Conservation (phyloP, 2,797 vertebrate species). For the Peromyscus aztecus region DNA sequence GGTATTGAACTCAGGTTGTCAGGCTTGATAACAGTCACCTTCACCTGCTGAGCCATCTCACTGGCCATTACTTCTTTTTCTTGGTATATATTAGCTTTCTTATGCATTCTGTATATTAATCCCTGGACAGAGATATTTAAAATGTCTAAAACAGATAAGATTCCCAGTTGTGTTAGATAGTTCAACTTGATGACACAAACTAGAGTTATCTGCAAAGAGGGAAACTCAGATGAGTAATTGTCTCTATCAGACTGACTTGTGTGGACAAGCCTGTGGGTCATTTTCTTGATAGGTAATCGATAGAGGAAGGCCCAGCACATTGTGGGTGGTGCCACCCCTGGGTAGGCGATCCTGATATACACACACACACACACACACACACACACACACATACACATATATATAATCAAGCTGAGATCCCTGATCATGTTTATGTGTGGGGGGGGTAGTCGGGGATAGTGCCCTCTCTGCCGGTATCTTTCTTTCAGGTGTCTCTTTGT, state of each 20-base stretch:
- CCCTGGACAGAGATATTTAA: not conserved
- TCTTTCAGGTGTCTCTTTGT: not conserved
- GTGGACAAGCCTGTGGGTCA: not conserved
- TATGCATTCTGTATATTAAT: not conserved
- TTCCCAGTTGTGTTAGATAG: not conserved
- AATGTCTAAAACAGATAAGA: not conserved
- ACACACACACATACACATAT: too few species aligned
- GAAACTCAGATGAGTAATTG: too few species aligned
- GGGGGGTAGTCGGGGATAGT: not conserved
- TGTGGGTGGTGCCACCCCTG: not conserved
- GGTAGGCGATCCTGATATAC: not conserved
- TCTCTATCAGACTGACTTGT: not conserved
- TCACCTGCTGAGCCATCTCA: not conserved
- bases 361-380: too few species aligned
- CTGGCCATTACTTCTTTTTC: not conserved
- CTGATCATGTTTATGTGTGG: not conserved
- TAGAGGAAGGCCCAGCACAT: not conserved
- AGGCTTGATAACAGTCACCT: not conserved
- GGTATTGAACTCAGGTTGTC: not conserved
- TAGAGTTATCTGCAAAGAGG: not conserved
- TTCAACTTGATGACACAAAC: not conserved
- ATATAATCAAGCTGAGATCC: not conserved
- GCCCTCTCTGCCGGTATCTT: not conserved
- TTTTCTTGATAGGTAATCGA: not conserved
- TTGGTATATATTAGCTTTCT: not conserved